Percentiles rank a stretch among this genome's conserved stretches.
phyloP scores from a whole-genome alignment of 2,113 vertebrate genomes.

The Lophochroa leadbeateri region DNA sequence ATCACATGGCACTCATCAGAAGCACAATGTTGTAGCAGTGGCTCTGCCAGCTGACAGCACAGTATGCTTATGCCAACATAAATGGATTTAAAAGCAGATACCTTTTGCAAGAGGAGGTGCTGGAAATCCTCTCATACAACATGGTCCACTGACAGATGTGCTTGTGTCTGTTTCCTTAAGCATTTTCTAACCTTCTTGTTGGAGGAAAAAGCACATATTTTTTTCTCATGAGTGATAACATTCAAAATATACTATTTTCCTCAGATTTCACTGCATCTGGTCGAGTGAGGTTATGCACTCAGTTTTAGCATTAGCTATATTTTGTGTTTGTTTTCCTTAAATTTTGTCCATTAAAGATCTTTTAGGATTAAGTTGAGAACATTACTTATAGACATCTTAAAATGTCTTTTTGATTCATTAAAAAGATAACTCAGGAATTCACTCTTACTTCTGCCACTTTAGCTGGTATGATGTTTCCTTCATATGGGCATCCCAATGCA shows the following conservation, averaged over 20 bases:
- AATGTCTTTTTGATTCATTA: background rate
- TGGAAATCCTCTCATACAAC: background rate
- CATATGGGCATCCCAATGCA: constrained; percentile 89
- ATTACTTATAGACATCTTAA: background rate
- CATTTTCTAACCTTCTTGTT: background rate
- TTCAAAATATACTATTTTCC: background rate
- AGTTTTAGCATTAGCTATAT: background rate
- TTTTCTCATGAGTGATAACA: background rate
- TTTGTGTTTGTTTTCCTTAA: background rate
- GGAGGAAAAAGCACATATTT: background rate
- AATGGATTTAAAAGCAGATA: background rate
- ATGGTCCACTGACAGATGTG: background rate
- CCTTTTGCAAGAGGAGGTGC: background rate
- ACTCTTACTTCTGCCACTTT: constrained; percentile 89
- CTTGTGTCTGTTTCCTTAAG: background rate
- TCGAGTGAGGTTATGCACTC: background rate
- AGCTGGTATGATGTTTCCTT: constrained; percentile 81
- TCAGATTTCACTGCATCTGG: background rate
- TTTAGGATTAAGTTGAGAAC: background rate
- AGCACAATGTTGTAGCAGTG: background rate
- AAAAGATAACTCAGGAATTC: background rate
- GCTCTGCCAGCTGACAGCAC: background rate
- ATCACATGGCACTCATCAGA: background rate
- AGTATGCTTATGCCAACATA: background rate
- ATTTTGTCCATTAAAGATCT: background rate